A percentile compares a stretch with the other conserved stretches of the same genome.
Conservation (phyloP, 2,113 vertebrate species). For the Corvus cornix region DNA sequence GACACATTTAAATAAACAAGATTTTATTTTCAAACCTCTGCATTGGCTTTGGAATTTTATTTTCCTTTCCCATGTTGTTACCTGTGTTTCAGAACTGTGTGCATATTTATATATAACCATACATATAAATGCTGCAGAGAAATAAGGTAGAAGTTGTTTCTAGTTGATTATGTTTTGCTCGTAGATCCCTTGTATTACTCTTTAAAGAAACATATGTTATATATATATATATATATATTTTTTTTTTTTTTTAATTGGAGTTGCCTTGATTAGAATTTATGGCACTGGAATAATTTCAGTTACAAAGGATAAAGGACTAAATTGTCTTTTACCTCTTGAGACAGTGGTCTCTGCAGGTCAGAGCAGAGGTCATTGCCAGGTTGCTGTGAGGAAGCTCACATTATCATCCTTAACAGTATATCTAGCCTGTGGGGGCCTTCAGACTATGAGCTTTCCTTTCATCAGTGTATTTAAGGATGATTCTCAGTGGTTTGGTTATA, state of each 20-base stretch:
- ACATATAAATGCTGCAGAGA: neutral
- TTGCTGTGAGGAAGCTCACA: conserved; percentile 11
- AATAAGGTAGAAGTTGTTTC: neutral
- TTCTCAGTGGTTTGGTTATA: neutral
- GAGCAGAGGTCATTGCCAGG: conserved; percentile 50
- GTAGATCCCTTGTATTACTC: neutral
- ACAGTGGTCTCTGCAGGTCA: conserved; percentile 63
- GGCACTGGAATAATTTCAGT: conserved; percentile 28
- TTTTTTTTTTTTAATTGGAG: neutral
- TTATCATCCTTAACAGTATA: neutral
- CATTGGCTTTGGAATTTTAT: neutral
- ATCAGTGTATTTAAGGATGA: conserved; percentile 36
- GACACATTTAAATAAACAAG: neutral
- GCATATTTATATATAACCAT: neutral
- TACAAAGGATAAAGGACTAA: conserved; percentile 64
- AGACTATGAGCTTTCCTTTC: conserved; percentile 11
- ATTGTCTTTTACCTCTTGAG: conserved; percentile 70
- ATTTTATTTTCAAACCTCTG: neutral
- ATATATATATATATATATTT: neutral
- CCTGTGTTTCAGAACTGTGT: neutral
- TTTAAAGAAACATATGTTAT: neutral
- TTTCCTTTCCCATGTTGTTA: neutral
- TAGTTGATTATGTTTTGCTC: neutral
- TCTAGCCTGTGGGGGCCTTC: neutral
- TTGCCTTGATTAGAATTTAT: conserved; percentile 68